Percentiles rank a stretch among this genome's conserved stretches.
phyloP scores from a whole-genome alignment of 2,113 vertebrate species.

The Amphilophus citrinellus region DNA sequence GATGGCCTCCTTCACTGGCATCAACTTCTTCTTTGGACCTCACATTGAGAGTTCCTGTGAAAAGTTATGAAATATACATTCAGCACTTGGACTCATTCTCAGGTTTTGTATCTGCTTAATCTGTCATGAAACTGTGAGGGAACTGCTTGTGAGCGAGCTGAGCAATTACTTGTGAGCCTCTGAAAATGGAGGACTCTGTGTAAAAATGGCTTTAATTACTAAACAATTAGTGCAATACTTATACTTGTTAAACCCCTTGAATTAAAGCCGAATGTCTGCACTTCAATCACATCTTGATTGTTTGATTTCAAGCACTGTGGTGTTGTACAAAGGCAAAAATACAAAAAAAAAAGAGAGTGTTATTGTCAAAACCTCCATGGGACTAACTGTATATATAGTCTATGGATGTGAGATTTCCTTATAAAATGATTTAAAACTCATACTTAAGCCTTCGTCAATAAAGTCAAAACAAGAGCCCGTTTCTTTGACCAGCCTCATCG shows the following conservation, averaged over 20 bases:
- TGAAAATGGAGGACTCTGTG: neutral
- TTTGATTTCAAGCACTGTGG: neutral
- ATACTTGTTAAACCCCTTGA: neutral
- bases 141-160: neutral
- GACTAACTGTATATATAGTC: neutral
- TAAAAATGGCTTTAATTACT: neutral
- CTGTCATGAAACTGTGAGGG: neutral
- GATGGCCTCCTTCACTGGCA: neutral
- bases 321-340: neutral
- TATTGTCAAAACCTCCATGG: rapidly evolving
- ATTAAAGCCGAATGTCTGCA: neutral
- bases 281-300: neutral
- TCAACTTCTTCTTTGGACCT: neutral
- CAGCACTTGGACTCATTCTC: neutral
- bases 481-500: neutral
- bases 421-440: neutral
- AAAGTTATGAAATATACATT: neutral
- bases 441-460: neutral
- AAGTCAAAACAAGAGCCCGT: rapidly evolving
- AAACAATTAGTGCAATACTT: neutral
- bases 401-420: neutral
- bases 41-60: neutral
- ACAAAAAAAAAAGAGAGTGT: neutral
- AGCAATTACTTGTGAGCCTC: neutral
- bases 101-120: neutral